Conservation (phyloP, 2,888 invertebrate species). For the Piscicola geometra region DNA sequence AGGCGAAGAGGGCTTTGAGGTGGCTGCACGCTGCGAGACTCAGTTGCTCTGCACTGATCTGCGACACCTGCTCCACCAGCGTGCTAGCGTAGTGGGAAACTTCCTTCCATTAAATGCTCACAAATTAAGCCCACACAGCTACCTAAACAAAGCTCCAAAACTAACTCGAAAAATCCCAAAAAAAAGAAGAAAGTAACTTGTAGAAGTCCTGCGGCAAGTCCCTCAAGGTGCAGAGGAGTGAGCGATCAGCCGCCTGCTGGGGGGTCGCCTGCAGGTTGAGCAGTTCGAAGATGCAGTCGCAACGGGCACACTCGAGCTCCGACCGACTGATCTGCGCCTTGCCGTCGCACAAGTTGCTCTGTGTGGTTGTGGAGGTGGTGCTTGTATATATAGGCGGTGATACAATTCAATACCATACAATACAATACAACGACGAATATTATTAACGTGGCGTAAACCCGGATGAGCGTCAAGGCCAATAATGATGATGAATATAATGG, state of each 20-base stretch:
- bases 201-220: slow-evolving; percentile 66
- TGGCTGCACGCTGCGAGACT: neutral
- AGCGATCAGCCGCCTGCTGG: slow-evolving; percentile 68
- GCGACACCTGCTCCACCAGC: neutral
- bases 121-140: neutral
- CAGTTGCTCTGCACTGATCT: neutral
- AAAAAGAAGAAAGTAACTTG: slow-evolving; percentile 58
- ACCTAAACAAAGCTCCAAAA: neutral
- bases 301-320: slow-evolving; percentile 75
- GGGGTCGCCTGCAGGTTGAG: slow-evolving; percentile 76
- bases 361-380: slow-evolving; percentile 34
- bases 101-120: neutral
- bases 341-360: slow-evolving; percentile 65
- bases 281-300: slow-evolving; percentile 79
- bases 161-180: no score
- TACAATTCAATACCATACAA: no score
- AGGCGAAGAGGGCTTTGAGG: neutral
- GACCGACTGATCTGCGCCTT: slow-evolving; percentile 67
- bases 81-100: no score
- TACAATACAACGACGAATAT: no score
- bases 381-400: no score
- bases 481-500: no score
- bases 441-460: no score
- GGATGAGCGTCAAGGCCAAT: no score
- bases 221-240: slow-evolving; percentile 70